These are phyloP conservation scores for Protonibea diacanthus DNA, from an alignment of 2,797 vertebrate species.

Conservation along the genomic window DNA sequence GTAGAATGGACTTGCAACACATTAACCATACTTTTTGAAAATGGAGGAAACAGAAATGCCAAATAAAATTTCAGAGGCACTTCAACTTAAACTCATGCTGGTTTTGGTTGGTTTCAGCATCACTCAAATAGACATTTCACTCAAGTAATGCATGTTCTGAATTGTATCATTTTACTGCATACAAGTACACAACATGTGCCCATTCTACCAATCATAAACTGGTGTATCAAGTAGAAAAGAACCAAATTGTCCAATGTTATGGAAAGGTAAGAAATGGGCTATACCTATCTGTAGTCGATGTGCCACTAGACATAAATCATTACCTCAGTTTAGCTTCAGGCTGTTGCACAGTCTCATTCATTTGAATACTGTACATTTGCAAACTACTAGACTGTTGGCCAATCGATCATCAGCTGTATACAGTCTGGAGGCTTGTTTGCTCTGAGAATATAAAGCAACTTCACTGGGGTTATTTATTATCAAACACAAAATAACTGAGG, in stretches of 20 bases:
- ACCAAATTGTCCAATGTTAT: constrained; percentile 60
- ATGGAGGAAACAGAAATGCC: background rate
- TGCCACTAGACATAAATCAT: constrained; percentile 79
- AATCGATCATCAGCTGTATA: constrained; percentile 76
- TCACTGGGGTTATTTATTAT: constrained; percentile 67
- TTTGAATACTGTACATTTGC: constrained; percentile 80
- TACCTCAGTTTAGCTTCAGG: constrained; percentile 71
- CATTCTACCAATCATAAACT: constrained; percentile 25
- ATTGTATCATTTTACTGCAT: constrained; percentile 15
- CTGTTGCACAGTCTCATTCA: constrained; percentile 76
- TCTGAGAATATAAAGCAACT: constrained; percentile 75
- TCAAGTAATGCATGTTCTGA: constrained; percentile 6
- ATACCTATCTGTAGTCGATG: constrained; percentile 73
- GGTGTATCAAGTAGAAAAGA: constrained; percentile 56
- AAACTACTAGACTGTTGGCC: constrained; percentile 68
- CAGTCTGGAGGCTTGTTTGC: constrained; percentile 72
- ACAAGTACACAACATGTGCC: constrained; percentile 7
- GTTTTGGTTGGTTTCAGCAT: background rate
- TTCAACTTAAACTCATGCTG: background rate
- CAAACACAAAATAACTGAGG: constrained; percentile 56
- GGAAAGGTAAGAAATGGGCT: constrained; percentile 75
- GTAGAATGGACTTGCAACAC: background rate
- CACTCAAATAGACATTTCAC: background rate
- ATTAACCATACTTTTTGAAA: background rate
- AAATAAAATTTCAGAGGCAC: background rate